Percentiles rank a stretch among this genome's conserved stretches.
phyloP scores from a whole-genome alignment of 23 tunicate species.

The Phallusia fumigata region DNA sequence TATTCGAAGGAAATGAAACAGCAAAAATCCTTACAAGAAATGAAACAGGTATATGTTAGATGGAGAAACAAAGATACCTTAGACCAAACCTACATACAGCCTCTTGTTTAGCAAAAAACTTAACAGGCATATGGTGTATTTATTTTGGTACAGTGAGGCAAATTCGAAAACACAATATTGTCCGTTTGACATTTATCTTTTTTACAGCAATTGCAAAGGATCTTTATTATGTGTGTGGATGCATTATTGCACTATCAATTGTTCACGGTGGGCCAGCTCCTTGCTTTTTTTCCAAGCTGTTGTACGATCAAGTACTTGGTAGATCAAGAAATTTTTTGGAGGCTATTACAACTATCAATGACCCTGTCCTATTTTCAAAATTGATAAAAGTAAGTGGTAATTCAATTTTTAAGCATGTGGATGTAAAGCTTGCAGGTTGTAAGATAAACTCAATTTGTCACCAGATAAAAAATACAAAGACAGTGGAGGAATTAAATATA shows the following conservation, averaged over 20 bases:
- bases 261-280: conserved; percentile 31
- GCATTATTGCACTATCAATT: conserved; percentile 12
- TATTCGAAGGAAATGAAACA: conserved; percentile 14
- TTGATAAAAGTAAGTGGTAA: not conserved
- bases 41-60: not conserved
- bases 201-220: conserved; percentile 17
- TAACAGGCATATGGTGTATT: no score
- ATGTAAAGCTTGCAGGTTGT: not conserved
- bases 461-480: conserved; percentile 8
- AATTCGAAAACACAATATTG: no score
- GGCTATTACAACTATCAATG: not conserved
- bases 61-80: not conserved
- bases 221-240: conserved; percentile 16
- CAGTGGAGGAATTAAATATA: not conserved
- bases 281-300: not conserved
- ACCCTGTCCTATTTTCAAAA: not conserved
- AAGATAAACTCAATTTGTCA: not conserved
- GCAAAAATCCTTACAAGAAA: not conserved
- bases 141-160: no score
- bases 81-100: no score
- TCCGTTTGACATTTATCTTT: not conserved
- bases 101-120: no score
- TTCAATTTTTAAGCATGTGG: not conserved
- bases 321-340: not conserved
- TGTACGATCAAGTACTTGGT: not conserved